Evolutionary conservation across 2,113 vertebrate genomes (phyloP), one percentile per base, ranked within the genome.

Genomic region (Trichomycterus rosablanca): DNA sequence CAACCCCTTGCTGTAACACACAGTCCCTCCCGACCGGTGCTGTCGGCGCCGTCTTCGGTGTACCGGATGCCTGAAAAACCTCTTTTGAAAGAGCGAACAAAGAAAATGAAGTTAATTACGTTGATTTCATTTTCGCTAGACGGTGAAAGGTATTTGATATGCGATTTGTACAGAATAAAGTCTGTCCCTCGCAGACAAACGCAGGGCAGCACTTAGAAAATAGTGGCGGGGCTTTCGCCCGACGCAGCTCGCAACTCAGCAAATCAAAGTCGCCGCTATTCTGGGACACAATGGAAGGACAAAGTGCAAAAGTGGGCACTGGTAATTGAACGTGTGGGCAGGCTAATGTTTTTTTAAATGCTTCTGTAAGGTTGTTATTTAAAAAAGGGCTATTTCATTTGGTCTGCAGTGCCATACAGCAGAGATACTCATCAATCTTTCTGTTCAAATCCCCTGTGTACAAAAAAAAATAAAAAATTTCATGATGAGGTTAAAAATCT

Each of bases 321-420:
- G 80, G 79, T 87, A 85, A 87, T 88, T 83, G 81, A 81, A 77
- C 78, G 77, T 80, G 82, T 87, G 76, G 85, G 82, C 76, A 76
- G 78, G 72, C 68, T 81, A 76, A 69, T 80, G 76, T 75, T 37
- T 55, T 80, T 84, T 86, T 70, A 74, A 87, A 85, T 81, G 77
- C 80, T 66, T 72, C 70, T 74, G 81, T 77, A 83, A 84, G n/a
- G 86, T 87, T 87, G 81, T 87, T 84, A 81, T 84, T 84, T 81
- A 81, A 86, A 79, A 80, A 83, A 76, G 37, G 68, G 44, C 70
- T 67, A 67, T 68, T 68, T 65, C 56, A 71, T 45, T 48, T 39
- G 26, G 77, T 65, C 61, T 69, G 74, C 50, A 59, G 48, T 63
- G 67, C 69, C 71, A 66, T 63, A 24, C n/a, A n/a, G n/a, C n/a